Percentiles rank a stretch among this genome's conserved stretches.
Conservation (phyloP, 1,140 invertebrate species). For the Orchesella cincta region DNA sequence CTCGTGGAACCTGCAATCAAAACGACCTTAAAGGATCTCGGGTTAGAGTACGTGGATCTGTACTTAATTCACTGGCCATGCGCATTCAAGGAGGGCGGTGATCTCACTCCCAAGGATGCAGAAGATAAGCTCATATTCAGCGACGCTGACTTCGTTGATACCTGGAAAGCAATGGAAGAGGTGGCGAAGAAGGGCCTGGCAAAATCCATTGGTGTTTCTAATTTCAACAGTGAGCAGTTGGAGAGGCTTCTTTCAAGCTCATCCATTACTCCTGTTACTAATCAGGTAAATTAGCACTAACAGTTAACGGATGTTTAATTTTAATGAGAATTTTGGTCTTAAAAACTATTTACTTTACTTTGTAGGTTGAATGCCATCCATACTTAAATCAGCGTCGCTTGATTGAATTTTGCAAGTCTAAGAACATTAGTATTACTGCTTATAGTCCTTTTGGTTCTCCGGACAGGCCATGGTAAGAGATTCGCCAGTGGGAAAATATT, state of each 20-base stretch:
- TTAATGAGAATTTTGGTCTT: slow-evolving; percentile 16
- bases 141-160: slow-evolving; percentile 44
- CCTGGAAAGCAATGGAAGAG: slow-evolving; percentile 54
- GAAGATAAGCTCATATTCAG: slow-evolving; percentile 58
- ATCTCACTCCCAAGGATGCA: slow-evolving; percentile 57
- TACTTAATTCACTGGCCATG: slow-evolving; percentile 58
- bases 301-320: slow-evolving; percentile 5
- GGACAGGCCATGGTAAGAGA: slow-evolving; percentile 61
- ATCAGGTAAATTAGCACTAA: slow-evolving; percentile 56
- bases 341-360: not conserved
- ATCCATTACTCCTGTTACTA: slow-evolving; percentile 59
- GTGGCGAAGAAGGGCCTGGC: slow-evolving; percentile 54
- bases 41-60: slow-evolving; percentile 59
- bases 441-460: slow-evolving; percentile 79
- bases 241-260: slow-evolving; percentile 44
- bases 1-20: slow-evolving; percentile 55
- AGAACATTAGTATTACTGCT: slow-evolving; percentile 57
- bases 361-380: slow-evolving; percentile 52
- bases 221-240: slow-evolving; percentile 55
- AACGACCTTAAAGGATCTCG: slow-evolving; percentile 54
- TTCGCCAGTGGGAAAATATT: not conserved
- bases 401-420: slow-evolving; percentile 52
- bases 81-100: slow-evolving; percentile 54
- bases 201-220: slow-evolving; percentile 57
- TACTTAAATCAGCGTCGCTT: slow-evolving; percentile 53